Base-by-base conservation (phyloP, 2,888 invertebrate species). In the Lordiphosa andalusiaca region DNA sequence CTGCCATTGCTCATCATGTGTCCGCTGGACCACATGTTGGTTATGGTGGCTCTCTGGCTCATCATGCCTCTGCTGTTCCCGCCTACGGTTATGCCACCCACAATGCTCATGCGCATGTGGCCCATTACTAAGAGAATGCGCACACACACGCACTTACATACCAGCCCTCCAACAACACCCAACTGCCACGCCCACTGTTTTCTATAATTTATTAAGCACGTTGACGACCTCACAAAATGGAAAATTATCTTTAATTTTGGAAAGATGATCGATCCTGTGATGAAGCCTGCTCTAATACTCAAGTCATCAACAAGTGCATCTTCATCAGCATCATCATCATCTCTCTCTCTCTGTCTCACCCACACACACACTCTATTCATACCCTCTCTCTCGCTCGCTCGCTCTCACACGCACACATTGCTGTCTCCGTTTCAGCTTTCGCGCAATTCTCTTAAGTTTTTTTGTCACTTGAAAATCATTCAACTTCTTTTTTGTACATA, bases 71-170 rank as follows among this genome's bases (percentile, higher is more conserved):
- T 38, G 86, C 85, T 42, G 77, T 83, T 53, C 85, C 85, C 53
- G 75, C 82, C 41, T 86, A 85, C 63, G 88, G 88, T 12, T 87
- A 88, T 71, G 84, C 86, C 55, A 78, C 83, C 57, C 88, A 88
- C 57, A 86, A 80, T 49, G 86, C 85, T 19, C 88, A 87, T 60
- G 87, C 84, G 62, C 72, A 84, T 68, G 76, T 81, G 56, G 82
- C 75, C 72, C 88, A 88, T 67, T 88, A 87, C 75, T 88, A 88
- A 85, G 74, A 25, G 49, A 35, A 56, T 35, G 37, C 33, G 44
- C 48, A 37, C 36, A 30, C 46, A 42, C 13, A 42, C 46, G 12
- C 39, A 39, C 46, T 39, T 6, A 19, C 42, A 16, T 41, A 42
- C 9, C 35, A 65, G 39, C 54, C 21, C 42, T 58, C 49, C 35